Conservation (phyloP, 1,140 invertebrate genomes). For the Teleopsis dalmanni region DNA sequence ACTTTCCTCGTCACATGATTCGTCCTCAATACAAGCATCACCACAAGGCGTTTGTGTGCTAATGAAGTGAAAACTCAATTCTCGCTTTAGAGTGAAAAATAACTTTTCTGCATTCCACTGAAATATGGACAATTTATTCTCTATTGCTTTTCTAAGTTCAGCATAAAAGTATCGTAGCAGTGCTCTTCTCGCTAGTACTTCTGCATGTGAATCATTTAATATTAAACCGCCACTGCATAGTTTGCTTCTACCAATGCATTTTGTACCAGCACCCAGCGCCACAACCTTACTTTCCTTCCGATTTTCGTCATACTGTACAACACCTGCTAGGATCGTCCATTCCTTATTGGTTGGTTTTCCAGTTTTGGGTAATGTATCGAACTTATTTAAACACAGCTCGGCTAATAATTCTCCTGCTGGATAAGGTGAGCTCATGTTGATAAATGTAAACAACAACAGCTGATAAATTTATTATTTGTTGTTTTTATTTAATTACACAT, state of each 20-base stretch:
- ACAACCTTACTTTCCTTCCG: constrained; percentile 54
- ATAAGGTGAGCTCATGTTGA: no score
- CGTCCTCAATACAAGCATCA: constrained; percentile 56
- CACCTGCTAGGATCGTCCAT: constrained; percentile 76
- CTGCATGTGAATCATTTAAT: constrained; percentile 86
- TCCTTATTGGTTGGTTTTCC: constrained; percentile 73
- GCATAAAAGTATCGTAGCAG: constrained; percentile 70
- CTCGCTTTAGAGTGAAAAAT: constrained; percentile 50
- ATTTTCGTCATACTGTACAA: constrained; percentile 50
- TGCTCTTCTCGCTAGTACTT: constrained; percentile 73
- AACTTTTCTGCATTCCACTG: constrained; percentile 21
- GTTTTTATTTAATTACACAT: no score
- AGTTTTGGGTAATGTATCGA: constrained; percentile 61
- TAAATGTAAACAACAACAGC: no score
- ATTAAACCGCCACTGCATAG: constrained; percentile 57
- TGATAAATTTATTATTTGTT: no score
- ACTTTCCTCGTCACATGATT: not conserved
- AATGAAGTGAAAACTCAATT: constrained; percentile 74
- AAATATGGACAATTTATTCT: constrained; percentile 42
- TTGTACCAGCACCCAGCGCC: constrained; percentile 80
- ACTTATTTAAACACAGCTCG: constrained; percentile 53
- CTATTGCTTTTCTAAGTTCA: constrained; percentile 22
- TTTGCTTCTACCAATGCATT: constrained; percentile 73
- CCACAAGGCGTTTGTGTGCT: constrained; percentile 86
- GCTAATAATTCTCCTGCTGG: constrained; percentile 25